Base-by-base conservation (phyloP, 2,888 invertebrate species). In the Masnerella sp. region DNA sequence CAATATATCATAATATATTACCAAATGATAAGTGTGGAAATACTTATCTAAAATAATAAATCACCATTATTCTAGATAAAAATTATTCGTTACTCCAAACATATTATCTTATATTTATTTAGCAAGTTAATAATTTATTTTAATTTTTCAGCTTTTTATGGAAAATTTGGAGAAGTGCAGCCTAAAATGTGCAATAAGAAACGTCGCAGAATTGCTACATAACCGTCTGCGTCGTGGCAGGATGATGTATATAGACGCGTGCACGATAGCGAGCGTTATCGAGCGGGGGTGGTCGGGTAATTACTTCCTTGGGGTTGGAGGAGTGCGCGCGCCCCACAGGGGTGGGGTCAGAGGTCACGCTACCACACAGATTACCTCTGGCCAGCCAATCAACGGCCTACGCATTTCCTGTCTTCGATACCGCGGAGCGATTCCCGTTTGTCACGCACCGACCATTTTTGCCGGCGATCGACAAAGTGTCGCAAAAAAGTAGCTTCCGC, bases 331-430 rank as follows among this genome's bases (percentile, higher is more conserved):
- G 83, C 80, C 83, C 84, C 80, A 74, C 74, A 79, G 78, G 84
- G 84, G 84, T 82, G 81, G 84, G 84, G 81, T 84, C 83, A 84
- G 77, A 84, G 84, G 84, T 84, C 84, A 84, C 78, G 77, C 80
- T 79, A 80, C 79, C 80, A 78, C 80, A 80, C 80, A 78, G 79
- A 78, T 79, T 78, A 77, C 78, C 77, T 78, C 81, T 77, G 80
- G 77, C 61, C 80, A 74, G 81, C 84, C 84, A 84, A 84, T 84
- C 83, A 83, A 83, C 81, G 83, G 70, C 77, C 79, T 77, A 81
- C 81, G 81, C 80, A 81, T 78, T 83, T 84, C 80, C 79, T 81
- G 79, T 81, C 79, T 79, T 77, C 75, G 68, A 70, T 64, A 68
- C 32, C 51, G 51, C 43, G 42, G 61, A 40, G 65, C 54, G 59